Evolutionary conservation across 1,140 invertebrate species (phyloP).

Genomic region (Coelopa frigida): DNA sequence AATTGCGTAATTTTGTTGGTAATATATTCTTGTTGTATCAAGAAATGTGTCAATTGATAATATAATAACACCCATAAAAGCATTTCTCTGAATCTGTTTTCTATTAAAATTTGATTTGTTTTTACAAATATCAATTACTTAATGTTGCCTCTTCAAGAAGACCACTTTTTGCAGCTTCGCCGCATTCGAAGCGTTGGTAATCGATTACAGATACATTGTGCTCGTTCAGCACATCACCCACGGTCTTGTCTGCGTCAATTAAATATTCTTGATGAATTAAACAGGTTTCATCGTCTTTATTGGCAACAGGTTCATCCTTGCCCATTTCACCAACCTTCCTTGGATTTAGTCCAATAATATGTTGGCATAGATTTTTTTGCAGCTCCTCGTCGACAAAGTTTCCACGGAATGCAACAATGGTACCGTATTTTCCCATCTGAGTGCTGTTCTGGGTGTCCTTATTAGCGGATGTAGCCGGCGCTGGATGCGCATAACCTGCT

Average conservation of each 20-base stretch:
- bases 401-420: constrained; percentile 62
- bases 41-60: too few relatives aligned
- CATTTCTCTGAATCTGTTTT: too few relatives aligned
- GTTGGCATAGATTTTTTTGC: constrained; percentile 74
- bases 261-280: constrained; percentile 84
- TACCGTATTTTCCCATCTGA: constrained; percentile 73
- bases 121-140: constrained; percentile 12
- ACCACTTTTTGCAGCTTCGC: constrained; percentile 48
- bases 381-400: constrained; percentile 47
- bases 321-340: constrained; percentile 62
- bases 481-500: constrained; percentile 68
- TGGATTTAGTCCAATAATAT: constrained; percentile 88
- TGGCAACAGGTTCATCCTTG: constrained; percentile 53
- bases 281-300: constrained; percentile 62
- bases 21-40: too few relatives aligned
- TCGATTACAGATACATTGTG: constrained; percentile 66
- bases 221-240: constrained; percentile 65
- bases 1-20: too few relatives aligned
- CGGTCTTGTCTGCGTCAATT: constrained; percentile 63
- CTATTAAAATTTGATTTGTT: too few relatives aligned
- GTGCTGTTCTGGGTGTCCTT: constrained; percentile 44
- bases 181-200: constrained; percentile 79
- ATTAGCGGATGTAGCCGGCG: constrained; percentile 41
- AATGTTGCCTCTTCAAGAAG: constrained; percentile 25
- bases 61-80: too few relatives aligned